Percentiles rank a stretch among this genome's conserved stretches.
phyloP scores from a whole-genome alignment of 2,888 invertebrate genomes.

The Choristoneura rosaceana region DNA sequence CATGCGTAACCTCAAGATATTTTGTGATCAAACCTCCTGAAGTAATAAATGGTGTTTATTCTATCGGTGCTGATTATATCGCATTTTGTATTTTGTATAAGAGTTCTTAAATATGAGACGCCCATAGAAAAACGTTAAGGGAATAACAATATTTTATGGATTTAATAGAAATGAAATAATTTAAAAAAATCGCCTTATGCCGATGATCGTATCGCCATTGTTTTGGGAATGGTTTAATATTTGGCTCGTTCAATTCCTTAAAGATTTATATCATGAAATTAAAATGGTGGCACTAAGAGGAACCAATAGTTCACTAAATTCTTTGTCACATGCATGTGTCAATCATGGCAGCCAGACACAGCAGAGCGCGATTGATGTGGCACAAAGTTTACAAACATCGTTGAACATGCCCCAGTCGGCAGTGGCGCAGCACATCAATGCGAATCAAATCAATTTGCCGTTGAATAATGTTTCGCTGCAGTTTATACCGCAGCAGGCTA shows the following conservation, averaged over 20 bases:
- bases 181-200: conserved; percentile 57
- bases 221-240: conserved; percentile 83
- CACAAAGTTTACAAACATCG: conserved; percentile 71
- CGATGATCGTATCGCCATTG: conserved; percentile 73
- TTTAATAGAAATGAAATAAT: conserved; percentile 48
- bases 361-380: conserved; percentile 66
- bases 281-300: conserved; percentile 81
- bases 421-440: conserved; percentile 61
- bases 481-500: conserved; percentile 62
- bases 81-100: conserved; percentile 32
- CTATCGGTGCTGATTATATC: conserved; percentile 34
- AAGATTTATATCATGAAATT: conserved; percentile 81
- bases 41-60: conserved; percentile 16
- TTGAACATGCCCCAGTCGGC: conserved; percentile 68
- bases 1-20: conserved; percentile 62
- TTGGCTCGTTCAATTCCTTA: conserved; percentile 78
- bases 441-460: conserved; percentile 68
- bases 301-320: conserved; percentile 68
- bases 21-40: conserved; percentile 52
- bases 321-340: conserved; percentile 66
- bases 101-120: conserved; percentile 21
- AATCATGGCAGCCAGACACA: conserved; percentile 69
- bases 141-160: conserved; percentile 31
- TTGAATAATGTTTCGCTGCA: conserved; percentile 68
- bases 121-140: conserved; percentile 16